phyloP scores from a whole-genome alignment of 2,113 vertebrate genomes.

The Calidris pugnax region DNA sequence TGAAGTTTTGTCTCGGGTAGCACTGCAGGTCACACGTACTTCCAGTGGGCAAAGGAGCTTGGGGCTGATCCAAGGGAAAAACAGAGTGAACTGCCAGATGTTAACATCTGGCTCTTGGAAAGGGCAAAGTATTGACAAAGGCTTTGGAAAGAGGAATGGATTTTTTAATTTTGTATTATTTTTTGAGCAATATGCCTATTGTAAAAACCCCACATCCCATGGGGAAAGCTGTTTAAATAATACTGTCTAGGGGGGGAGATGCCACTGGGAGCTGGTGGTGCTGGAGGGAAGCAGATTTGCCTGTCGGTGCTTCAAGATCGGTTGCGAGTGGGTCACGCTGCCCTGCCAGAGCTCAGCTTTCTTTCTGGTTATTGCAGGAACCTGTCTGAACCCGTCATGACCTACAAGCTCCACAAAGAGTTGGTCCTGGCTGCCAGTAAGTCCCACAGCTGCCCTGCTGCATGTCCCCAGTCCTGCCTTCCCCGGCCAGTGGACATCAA shows the following conservation, averaged over 20 bases:
- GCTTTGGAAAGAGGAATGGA: not conserved
- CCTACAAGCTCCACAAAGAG: slow-evolving; percentile 90
- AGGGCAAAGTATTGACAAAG: not conserved
- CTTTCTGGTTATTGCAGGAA: slow-evolving; percentile 80
- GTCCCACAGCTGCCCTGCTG: slow-evolving; percentile 5
- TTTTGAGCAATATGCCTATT: not conserved
- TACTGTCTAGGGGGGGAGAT: not conserved
- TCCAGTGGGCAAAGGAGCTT: fast-evolving
- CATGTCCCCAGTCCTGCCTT: not conserved
- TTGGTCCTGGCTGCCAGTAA: slow-evolving; percentile 95
- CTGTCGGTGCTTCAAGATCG: fast-evolving
- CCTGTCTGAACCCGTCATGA: slow-evolving; percentile 95
- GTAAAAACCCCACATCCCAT: fast-evolving
- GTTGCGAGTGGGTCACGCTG: not conserved
- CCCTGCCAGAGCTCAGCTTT: slow-evolving; percentile 26
- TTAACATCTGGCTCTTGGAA: not conserved
- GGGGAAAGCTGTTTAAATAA: not conserved
- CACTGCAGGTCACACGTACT: not conserved
- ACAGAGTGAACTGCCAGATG: not conserved
- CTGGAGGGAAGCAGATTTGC: not conserved
- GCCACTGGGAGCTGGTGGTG: fast-evolving
- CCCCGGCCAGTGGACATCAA: not conserved
- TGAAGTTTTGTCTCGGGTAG: not conserved
- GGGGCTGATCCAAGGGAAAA: not conserved
- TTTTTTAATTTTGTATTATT: not conserved